Base-by-base conservation (phyloP, 2,888 invertebrate species). In the Eupithecia pulchellata region DNA sequence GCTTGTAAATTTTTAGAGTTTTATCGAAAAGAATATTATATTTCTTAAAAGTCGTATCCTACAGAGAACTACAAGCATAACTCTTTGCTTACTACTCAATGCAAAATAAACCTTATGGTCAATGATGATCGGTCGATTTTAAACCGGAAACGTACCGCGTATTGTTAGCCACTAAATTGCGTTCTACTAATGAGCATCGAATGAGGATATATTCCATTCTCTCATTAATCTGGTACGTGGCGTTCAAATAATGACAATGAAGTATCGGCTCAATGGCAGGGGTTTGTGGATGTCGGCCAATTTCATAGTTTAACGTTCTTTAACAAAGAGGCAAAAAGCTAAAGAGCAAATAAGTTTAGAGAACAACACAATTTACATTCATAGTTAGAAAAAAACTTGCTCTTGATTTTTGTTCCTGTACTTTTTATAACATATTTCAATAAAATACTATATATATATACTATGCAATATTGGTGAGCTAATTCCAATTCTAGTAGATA, bases 191-290 rank as follows among this genome's bases (percentile, higher is more conserved):
- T 63, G 20, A 36, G 39, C 34, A 42, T 63, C 27, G 34, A 27
- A 42, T 27, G 42, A 64, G 20, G 20, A 13, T 20, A 52, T 52
- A 52, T 52, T 29, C 29, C 42, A 57, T 57, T 57, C 57, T 29
- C 57, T 57, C 57, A 29, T 57, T 27, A 29, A 52, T 25, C 52
- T 52, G 27, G 29, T 8, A 57, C 29, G 57, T 29, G 29, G 0
- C 13, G 57, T 57, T 57, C 57, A 29, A 57, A 57, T 29, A 57
- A 57, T 57, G 29, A 25, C 29, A 57, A 57, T 14, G 57, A 29
- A 29, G 57, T 57, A 57, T 57, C 29, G 57, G 17, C 17, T 6
- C 17, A 57, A 57, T 29, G 57, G 57, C 57, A 57, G 8, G 17
- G 29, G 8, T 1, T 17, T 9, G 17, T 4, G 27, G 29, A 27